Evolutionary conservation across 2,113 vertebrate genomes (phyloP), one percentile per base, ranked within the genome.

Genomic region (Paraplagusia blochii): DNA sequence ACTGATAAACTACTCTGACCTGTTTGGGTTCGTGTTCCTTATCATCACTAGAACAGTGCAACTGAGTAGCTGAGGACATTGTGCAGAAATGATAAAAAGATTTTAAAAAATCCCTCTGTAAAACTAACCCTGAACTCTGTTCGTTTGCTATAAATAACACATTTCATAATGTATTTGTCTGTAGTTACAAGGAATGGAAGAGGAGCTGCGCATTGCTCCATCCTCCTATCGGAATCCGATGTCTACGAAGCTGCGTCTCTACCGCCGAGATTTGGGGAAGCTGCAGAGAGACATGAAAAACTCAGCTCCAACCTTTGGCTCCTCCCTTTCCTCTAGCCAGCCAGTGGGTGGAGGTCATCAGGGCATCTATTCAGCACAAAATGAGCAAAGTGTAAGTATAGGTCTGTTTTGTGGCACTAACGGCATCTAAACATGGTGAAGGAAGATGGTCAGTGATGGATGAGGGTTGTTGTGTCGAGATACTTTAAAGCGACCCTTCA

Each of bases 151-250:
- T 40, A 11, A 40, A 1, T 11, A 40, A 40, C 38, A 40, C 4
- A 40, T 12, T 5, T 5, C 11, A 12, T 1, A 38, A 38, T 11
- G 8, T 38, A 9, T 72, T 34, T 36, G 9, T 54, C 54, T 66
- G 11, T 72, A 99, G 96, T 83, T 99, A 50, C 88, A 87, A 67
- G 95, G 93, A 42, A 98, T 99, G 96, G 96, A 99, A 46, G 91
- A 94, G 45, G 96, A 99, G 67, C 75, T 99, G 67, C 91, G 91
- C 4, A 82, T 79, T 0, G 96, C 95, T 13, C 96, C 96, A 0
- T 19, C 86, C 0, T 81, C 93, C 16, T 97, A 92, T 81, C 87
- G 92, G 44, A 96, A 92, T 58, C 77, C 92, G 15, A 98, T 98
- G 95, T 88, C 88, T 58, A 90, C 91, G 64, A 97, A 94, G 84